Evolutionary conservation across 1,140 invertebrate species (phyloP), one percentile per base, ranked within the genome.

Genomic region (Galleria mellonella): DNA sequence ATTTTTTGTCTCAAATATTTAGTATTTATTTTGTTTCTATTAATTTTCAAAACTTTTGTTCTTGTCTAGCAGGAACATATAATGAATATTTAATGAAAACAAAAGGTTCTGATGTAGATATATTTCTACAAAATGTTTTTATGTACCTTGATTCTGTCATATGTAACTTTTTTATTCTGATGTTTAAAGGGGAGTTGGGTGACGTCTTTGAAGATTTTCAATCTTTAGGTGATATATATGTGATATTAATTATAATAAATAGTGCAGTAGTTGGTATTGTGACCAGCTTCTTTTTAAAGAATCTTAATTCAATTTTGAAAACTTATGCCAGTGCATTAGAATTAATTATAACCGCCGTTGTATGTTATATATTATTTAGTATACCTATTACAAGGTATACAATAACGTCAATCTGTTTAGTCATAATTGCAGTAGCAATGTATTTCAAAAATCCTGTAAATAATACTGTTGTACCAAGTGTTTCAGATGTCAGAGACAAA

Each of bases 121-220:
- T 98, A 55, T 96, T 96, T 86, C 82, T 98, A 47, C 97, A 98
- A 86, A 99, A 98, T 87, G 90, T 97, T 0, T 98, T 97, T 68
- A 97, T 98, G 95, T 98, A 98, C 74, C 62, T 97, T 8, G 95
- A 98, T 81, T 98, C 96, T 15, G 97, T 98, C 57, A 61, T 98
- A 9, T 97, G 95, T 72, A 98, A 98, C 87, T 66, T 93, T 11
- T 62, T 89, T 10, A 72, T 96, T 11, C 74, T 98, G 35, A 55
- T 89, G 11, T 65, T 91, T 6, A 89, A 92, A 69, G 93, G 91
- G 1, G 89, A 92, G 66, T 54, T 92, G 0, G 36, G 62, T 1
- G 81, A 82, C 43, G 89, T 91, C 11, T 91, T 96, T 44, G 74
- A 89, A 9, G 89, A 91, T 54, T 60, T 94, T 13, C 14, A 70